Evolutionary conservation across 2,113 vertebrate genomes (phyloP).

Genomic region (Peromyscus polionotus): DNA sequence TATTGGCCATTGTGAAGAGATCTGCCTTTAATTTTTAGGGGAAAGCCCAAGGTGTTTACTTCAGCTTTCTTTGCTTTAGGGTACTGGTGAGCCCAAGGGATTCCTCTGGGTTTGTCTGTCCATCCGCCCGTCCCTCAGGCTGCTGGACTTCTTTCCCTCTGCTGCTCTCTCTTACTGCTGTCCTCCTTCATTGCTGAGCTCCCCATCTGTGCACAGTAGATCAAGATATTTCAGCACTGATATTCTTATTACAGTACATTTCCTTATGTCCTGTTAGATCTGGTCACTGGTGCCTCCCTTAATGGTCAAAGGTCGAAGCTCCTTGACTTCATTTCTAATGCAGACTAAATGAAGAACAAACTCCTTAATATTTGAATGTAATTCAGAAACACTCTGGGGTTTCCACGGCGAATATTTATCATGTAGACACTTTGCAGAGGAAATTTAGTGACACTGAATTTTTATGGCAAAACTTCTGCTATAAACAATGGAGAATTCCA

Average conservation of each 20-base stretch:
- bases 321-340: slow-evolving; percentile 44
- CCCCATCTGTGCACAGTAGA: background rate
- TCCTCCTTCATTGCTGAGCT: background rate
- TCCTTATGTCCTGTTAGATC: background rate
- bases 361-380: slow-evolving; percentile 47
- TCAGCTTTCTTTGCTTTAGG: background rate
- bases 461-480: slow-evolving; percentile 44
- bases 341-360: slow-evolving; percentile 55
- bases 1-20: background rate
- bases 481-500: background rate
- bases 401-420: slow-evolving; percentile 43
- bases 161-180: background rate
- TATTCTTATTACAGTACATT: background rate
- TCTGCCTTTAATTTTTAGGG: background rate
- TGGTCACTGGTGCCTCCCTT: slow-evolving; percentile 24
- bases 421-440: slow-evolving; percentile 50
- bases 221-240: background rate
- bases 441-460: slow-evolving; percentile 38
- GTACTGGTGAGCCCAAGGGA: background rate
- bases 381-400: slow-evolving; percentile 33
- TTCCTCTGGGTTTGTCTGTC: background rate
- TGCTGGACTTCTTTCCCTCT: background rate
- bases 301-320: slow-evolving; percentile 53
- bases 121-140: background rate
- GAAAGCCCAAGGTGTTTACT: background rate